These are phyloP conservation scores for Asarcornis scutulata DNA, from an alignment of 2,113 vertebrate species.

Conservation along the genomic window DNA sequence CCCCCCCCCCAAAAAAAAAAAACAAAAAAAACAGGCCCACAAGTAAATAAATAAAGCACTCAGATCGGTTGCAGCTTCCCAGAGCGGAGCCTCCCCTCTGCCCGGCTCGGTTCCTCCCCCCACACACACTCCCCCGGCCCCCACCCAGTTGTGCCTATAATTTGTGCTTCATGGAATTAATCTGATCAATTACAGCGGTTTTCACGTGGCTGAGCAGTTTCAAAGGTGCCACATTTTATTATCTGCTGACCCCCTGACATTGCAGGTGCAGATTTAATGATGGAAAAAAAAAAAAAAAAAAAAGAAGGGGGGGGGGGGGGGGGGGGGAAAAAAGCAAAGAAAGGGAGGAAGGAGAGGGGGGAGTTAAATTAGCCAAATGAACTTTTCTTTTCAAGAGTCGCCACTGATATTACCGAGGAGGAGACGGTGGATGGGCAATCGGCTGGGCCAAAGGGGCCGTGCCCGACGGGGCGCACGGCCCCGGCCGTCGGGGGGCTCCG, in stretches of 20 bases:
- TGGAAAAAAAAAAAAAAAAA: neutral
- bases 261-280: slow-evolving; percentile 87
- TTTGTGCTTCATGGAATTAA: slow-evolving; percentile 76
- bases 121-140: neutral
- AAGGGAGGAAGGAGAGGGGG: too few relatives aligned
- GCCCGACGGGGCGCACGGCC: neutral
- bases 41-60: slow-evolving; percentile 47
- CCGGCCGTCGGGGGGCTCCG: neutral
- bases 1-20: neutral
- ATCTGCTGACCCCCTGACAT: slow-evolving; percentile 92
- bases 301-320: too few relatives aligned
- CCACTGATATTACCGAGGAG: neutral
- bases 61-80: neutral
- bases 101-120: neutral
- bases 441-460: neutral
- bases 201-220: slow-evolving; percentile 88
- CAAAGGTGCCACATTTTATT: slow-evolving; percentile 94
- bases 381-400: slow-evolving; percentile 36
- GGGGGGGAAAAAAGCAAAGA: too few relatives aligned
- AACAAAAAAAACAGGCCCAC: neutral
- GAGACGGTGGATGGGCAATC: neutral
- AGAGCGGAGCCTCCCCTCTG: neutral
- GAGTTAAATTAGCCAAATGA: slow-evolving; percentile 70
- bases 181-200: slow-evolving; percentile 85
- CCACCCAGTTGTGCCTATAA: slow-evolving; percentile 52